Percentiles rank a stretch among this genome's conserved stretches.
These are phyloP conservation scores for Perodicticus potto DNA, from an alignment of 2,797 vertebrate species.

Conservation along the genomic window DNA sequence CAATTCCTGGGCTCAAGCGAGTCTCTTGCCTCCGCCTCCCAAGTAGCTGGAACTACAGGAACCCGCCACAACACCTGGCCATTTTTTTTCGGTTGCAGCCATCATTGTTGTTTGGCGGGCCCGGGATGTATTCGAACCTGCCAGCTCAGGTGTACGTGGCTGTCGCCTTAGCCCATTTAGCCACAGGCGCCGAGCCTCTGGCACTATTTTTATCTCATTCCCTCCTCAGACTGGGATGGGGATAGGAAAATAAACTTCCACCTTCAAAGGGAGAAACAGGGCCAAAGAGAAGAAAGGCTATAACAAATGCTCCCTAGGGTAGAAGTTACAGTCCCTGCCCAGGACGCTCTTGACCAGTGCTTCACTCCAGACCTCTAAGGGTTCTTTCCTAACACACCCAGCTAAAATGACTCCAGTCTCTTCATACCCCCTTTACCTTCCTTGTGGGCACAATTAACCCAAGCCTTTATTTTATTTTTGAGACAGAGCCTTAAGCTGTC, in stretches of 20 bases:
- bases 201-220: slow-evolving; percentile 74
- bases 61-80: too few species aligned
- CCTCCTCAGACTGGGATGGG: slow-evolving; percentile 8
- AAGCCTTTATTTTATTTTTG: background rate
- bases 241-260: slow-evolving; percentile 41
- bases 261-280: slow-evolving; percentile 59
- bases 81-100: too few species aligned
- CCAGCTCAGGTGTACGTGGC: too few species aligned
- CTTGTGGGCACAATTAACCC: background rate
- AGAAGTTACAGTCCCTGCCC: background rate
- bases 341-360: background rate
- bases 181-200: slow-evolving; percentile 25
- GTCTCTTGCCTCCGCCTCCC: too few species aligned
- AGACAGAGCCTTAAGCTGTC: too few species aligned
- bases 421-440: background rate
- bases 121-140: too few species aligned
- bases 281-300: slow-evolving; percentile 74
- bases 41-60: too few species aligned
- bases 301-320: slow-evolving; percentile 27
- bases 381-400: background rate
- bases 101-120: too few species aligned
- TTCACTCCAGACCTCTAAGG: background rate
- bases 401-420: background rate
- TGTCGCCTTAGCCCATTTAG: too few species aligned
- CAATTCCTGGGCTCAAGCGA: too few species aligned